Evolutionary conservation across 2,888 invertebrate species (phyloP).

Genomic region (Eueremaeus valkanovi): DNA sequence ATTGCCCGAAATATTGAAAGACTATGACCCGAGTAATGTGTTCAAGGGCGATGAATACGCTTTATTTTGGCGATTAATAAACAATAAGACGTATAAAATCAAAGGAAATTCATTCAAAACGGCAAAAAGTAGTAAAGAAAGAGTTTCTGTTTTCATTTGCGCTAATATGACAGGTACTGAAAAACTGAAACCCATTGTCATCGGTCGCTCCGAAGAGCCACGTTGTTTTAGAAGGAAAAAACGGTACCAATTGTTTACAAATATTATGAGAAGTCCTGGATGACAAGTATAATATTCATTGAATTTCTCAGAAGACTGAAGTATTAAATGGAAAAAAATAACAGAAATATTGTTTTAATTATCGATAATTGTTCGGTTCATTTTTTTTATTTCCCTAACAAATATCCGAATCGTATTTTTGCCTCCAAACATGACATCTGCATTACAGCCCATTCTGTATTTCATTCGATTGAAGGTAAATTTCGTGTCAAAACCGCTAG

Average conservation of each 20-base stretch:
- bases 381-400: background rate
- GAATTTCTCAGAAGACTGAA: background rate
- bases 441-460: slow-evolving; percentile 21
- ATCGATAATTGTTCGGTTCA: slow-evolving; percentile 15
- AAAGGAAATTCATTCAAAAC: slow-evolving; percentile 1
- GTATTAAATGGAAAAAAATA: background rate
- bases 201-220: background rate
- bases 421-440: slow-evolving; percentile 21
- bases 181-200: background rate
- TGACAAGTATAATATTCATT: background rate
- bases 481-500: background rate
- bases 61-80: background rate
- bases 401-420: slow-evolving; percentile 29
- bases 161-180: background rate
- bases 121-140: slow-evolving; percentile 16
- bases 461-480: slow-evolving; percentile 4
- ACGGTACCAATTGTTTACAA: slow-evolving; percentile 7
- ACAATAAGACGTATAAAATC: background rate
- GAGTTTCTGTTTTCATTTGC: background rate
- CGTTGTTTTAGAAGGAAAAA: background rate
- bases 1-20: background rate
- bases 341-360: slow-evolving; percentile 1
- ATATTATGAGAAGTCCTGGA: slow-evolving; percentile 6
- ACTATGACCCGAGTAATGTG: background rate
- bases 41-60: slow-evolving; percentile 22